phyloP scores from a whole-genome alignment of 1,140 invertebrate genomes.

The Drosophila sp. region DNA sequence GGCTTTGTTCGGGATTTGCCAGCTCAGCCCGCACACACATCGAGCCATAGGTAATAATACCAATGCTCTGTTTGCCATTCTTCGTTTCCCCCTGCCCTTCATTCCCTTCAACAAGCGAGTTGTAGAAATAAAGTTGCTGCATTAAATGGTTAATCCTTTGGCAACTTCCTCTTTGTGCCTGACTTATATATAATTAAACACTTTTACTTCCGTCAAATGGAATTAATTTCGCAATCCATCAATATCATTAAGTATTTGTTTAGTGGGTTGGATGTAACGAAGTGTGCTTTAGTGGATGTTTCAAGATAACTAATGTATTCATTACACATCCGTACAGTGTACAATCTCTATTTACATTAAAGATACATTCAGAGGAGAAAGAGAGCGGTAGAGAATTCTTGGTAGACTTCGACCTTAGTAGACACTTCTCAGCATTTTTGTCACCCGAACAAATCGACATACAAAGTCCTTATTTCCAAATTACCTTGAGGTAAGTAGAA shows the following conservation, averaged over 20 bases:
- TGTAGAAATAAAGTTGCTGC: constrained; percentile 31
- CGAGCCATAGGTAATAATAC: constrained; percentile 47
- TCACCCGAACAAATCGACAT: no score
- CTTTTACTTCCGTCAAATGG: constrained; percentile 51
- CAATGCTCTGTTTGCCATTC: constrained; percentile 47
- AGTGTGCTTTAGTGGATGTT: no score
- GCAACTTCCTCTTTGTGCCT: constrained; percentile 39
- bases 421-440: no score
- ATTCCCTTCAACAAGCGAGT: no score
- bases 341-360: background rate
- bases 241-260: constrained; percentile 51
- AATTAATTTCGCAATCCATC: constrained; percentile 42
- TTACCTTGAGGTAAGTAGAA: no score
- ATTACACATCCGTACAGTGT: constrained; percentile 2
- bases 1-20: constrained; percentile 76
- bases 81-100: background rate
- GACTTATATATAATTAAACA: constrained; percentile 61
- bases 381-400: background rate
- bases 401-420: no score
- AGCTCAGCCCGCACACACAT: constrained; percentile 32
- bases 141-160: constrained; percentile 73
- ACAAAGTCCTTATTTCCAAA: no score
- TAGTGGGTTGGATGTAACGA: background rate
- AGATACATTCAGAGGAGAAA: constrained; percentile 13
- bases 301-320: background rate